These are phyloP conservation scores for Caenorhabditis tropicalis DNA, from an alignment of 1,140 invertebrate genomes.

Conservation along the genomic window DNA sequence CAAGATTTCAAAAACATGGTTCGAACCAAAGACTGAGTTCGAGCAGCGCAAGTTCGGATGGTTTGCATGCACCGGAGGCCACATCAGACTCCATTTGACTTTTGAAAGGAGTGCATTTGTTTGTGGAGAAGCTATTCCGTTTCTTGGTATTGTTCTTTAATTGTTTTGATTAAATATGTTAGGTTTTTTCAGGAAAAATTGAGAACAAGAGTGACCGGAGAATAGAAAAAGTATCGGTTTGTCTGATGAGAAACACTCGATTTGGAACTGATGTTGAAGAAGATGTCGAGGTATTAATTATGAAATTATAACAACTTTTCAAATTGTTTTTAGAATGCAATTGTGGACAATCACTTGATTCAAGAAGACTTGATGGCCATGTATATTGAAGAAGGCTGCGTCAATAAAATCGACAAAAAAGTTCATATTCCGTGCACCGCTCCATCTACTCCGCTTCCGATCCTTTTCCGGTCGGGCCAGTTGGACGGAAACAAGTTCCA, in stretches of 20 bases:
- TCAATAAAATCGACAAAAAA: conserved; percentile 46
- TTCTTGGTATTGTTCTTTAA: conserved; percentile 20
- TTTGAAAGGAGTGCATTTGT: conserved; percentile 50
- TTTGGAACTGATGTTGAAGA: conserved; percentile 41
- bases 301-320: background rate
- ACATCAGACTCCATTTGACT: conserved; percentile 38
- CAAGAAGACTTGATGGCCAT: conserved; percentile 52
- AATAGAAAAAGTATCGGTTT: conserved; percentile 45
- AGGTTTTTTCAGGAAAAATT: conserved; percentile 44
- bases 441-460: conserved; percentile 26
- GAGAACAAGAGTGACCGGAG: conserved; percentile 51
- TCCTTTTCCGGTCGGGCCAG: conserved; percentile 20
- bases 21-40: conserved; percentile 42
- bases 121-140: conserved; percentile 48
- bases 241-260: conserved; percentile 18
- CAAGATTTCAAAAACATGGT: conserved; percentile 15
- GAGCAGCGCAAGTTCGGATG: conserved; percentile 51
- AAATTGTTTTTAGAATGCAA: background rate
- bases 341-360: conserved; percentile 37
- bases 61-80: conserved; percentile 50
- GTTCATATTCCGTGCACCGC: conserved; percentile 43
- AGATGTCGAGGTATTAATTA: conserved; percentile 9
- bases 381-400: conserved; percentile 42
- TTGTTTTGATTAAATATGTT: background rate
- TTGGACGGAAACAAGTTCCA: conserved; percentile 39